Conservation (phyloP, 1,140 invertebrate genomes). For the Mizuhopecten yessoensis region DNA sequence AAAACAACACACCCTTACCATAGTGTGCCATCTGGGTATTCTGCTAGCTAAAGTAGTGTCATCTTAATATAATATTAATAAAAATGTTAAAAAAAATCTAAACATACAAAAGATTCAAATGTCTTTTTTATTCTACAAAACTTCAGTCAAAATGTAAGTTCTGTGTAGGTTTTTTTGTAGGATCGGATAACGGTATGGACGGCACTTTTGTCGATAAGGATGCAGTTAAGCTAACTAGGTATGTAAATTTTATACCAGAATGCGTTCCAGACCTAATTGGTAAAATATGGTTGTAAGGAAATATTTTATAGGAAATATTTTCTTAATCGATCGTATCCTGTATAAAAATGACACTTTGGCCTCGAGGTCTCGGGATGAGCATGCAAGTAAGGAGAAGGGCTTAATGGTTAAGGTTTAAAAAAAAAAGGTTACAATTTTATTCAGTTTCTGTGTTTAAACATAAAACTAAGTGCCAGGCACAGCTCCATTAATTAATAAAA, state of each 20-base stretch:
- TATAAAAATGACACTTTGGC: constrained; percentile 25
- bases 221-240: background rate
- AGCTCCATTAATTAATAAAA: background rate
- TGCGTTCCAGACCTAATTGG: background rate
- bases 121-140: background rate
- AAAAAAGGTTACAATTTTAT: constrained; percentile 6
- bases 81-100: background rate
- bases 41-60: background rate
- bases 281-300: constrained; percentile 28
- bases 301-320: constrained; percentile 30
- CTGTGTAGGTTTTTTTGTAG: background rate
- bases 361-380: background rate
- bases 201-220: background rate
- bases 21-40: background rate
- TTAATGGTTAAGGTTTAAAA: background rate
- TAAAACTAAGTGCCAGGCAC: background rate
- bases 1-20: constrained; percentile 16
- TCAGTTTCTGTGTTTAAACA: background rate
- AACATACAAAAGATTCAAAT: background rate
- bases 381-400: background rate
- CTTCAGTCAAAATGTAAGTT: background rate
- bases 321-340: constrained; percentile 19
- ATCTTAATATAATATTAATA: background rate
- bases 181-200: background rate
- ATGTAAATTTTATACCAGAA: background rate